Conservation (phyloP, 2,888 invertebrate species). For the Drosophila lacicola region DNA sequence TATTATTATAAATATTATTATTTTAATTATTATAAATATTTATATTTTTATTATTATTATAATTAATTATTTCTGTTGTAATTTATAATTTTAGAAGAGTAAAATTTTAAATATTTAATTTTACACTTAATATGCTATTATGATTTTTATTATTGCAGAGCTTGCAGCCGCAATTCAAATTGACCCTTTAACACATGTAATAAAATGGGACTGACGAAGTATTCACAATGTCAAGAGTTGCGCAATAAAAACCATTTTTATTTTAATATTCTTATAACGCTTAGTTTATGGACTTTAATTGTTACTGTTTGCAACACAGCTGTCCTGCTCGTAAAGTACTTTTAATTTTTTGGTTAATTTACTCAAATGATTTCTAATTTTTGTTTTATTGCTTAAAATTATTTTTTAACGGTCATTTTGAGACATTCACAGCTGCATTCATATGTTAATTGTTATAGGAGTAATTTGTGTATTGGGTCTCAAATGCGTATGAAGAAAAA, state of each 20-base stretch:
- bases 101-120: too few relatives aligned
- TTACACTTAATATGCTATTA: too few relatives aligned
- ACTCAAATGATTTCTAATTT: slow-evolving; percentile 31
- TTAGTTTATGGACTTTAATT: not conserved
- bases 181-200: too few relatives aligned
- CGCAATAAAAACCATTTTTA: not conserved
- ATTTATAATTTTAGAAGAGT: too few relatives aligned
- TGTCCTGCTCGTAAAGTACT: slow-evolving; percentile 4
- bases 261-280: not conserved
- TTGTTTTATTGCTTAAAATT: not conserved
- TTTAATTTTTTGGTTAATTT: slow-evolving; percentile 33
- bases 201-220: too few relatives aligned
- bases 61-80: too few relatives aligned
- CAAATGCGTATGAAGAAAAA: not conserved
- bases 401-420: not conserved
- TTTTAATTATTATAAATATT: too few relatives aligned
- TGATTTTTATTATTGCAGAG: too few relatives aligned
- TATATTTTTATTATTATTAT: too few relatives aligned
- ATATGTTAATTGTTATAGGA: slow-evolving; percentile 21
- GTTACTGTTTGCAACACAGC: slow-evolving; percentile 3
- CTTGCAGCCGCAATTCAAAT: too few relatives aligned
- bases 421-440: slow-evolving; percentile 24
- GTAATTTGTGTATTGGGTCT: slow-evolving; percentile 18
- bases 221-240: not conserved
- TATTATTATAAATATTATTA: too few relatives aligned